Percentiles rank a stretch among this genome's conserved stretches.
Evolutionary conservation across 2,888 invertebrate species (phyloP).

Genomic region (Drosophila multiciliata): DNA sequence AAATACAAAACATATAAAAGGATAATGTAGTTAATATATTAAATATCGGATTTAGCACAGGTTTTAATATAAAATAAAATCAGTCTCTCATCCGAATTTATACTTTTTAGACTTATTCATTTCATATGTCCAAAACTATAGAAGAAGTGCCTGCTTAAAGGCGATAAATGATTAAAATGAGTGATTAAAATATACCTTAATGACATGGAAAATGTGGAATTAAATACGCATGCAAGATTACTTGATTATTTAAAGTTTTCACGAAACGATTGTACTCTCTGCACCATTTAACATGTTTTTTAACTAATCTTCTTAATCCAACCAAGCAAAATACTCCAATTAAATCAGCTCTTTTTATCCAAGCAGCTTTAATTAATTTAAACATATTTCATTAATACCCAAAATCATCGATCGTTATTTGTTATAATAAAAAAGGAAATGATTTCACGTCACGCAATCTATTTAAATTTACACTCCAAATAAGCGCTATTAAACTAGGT

Average conservation of each 20-base stretch:
- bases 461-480: not conserved
- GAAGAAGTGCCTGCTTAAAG: not conserved
- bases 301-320: not conserved
- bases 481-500: not conserved
- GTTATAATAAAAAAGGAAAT: conserved; percentile 7
- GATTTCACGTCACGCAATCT: not conserved
- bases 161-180: not conserved
- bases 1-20: not conserved
- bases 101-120: not conserved
- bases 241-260: not conserved
- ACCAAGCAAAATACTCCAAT: not conserved
- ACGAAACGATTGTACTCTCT: not conserved
- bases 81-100: not conserved
- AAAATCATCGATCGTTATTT: not conserved
- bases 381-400: not conserved
- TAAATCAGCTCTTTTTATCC: not conserved
- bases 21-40: not conserved
- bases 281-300: not conserved
- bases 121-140: not conserved
- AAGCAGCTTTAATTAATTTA: not conserved
- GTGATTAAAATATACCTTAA: not conserved
- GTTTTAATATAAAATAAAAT: not conserved
- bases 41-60: not conserved
- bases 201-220: not conserved
- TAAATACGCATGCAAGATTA: not conserved